phyloP scores from a whole-genome alignment of 2,113 vertebrate species.

The Malaclemys terrapin region DNA sequence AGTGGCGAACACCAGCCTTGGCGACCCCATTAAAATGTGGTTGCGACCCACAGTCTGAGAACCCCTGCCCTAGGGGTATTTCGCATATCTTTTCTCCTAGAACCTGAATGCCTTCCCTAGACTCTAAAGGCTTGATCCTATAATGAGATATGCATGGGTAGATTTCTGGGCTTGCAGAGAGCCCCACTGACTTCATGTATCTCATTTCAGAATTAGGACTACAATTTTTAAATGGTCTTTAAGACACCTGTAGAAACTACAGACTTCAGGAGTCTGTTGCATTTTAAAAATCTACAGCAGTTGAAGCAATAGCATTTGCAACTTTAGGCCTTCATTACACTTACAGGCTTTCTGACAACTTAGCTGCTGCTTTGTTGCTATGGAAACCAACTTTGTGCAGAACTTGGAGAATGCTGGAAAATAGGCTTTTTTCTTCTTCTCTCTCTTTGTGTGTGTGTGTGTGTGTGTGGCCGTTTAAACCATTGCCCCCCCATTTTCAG shows the following conservation, averaged over 20 bases:
- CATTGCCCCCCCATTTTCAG: slow-evolving; percentile 16
- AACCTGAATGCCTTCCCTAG: background rate
- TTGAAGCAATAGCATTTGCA: background rate
- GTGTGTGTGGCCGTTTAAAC: background rate
- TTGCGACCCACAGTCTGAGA: too few relatives aligned
- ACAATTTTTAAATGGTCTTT: background rate
- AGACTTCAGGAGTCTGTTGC: background rate
- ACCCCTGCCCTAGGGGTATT: background rate
- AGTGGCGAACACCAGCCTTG: too few relatives aligned
- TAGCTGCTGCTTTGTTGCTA: background rate
- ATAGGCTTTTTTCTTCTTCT: background rate
- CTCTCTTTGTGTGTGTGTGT: too few relatives aligned
- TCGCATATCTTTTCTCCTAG: background rate
- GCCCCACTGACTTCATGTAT: background rate
- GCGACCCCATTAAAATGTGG: too few relatives aligned
- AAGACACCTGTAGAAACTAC: background rate
- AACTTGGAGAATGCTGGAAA: slow-evolving; percentile 5
- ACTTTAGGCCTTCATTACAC: background rate
- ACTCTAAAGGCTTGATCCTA: background rate
- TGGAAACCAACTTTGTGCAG: slow-evolving; percentile 33
- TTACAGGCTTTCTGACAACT: background rate
- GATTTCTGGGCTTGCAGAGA: background rate
- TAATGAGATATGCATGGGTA: background rate
- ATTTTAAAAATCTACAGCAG: background rate
- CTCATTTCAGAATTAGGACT: background rate